Percentiles rank a stretch among this genome's conserved stretches.
phyloP scores from a whole-genome alignment of 2,797 vertebrate species.

The Darevskia nairensis region DNA sequence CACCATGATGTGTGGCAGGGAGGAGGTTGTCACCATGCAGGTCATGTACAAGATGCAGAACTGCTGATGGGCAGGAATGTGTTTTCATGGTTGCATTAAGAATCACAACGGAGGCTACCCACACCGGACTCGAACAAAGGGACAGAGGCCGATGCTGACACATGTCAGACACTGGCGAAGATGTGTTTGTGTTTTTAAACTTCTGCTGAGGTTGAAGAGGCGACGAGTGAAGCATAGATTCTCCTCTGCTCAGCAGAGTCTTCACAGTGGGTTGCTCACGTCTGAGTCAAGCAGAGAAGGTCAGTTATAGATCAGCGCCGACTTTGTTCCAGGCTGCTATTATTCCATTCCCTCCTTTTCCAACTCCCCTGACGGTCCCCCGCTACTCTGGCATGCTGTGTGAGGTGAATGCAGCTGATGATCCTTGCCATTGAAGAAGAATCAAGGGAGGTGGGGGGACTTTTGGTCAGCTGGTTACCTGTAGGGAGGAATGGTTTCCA shows the following conservation, averaged over 20 bases:
- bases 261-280: constrained; percentile 7
- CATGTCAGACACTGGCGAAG: background rate
- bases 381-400: background rate
- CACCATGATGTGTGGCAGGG: background rate
- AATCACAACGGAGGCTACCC: background rate
- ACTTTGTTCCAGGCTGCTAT: constrained; percentile 24
- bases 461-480: background rate
- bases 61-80: background rate
- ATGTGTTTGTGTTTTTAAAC: constrained; percentile 21
- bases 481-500: background rate
- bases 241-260: background rate
- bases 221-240: background rate
- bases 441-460: background rate
- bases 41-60: constrained; percentile 24
- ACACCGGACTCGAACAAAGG: background rate
- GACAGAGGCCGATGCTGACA: background rate
- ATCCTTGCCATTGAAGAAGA: constrained; percentile 4
- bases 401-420: constrained; percentile 20
- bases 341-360: constrained; percentile 2
- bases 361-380: background rate
- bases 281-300: constrained; percentile 22
- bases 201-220: constrained; percentile 6
- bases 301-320: background rate
- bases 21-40: constrained; percentile 21
- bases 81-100: background rate